Evolutionary conservation across 2,797 vertebrate species (phyloP), one percentile per base, ranked within the genome.

Genomic region (Silurus lanzhouensis): DNA sequence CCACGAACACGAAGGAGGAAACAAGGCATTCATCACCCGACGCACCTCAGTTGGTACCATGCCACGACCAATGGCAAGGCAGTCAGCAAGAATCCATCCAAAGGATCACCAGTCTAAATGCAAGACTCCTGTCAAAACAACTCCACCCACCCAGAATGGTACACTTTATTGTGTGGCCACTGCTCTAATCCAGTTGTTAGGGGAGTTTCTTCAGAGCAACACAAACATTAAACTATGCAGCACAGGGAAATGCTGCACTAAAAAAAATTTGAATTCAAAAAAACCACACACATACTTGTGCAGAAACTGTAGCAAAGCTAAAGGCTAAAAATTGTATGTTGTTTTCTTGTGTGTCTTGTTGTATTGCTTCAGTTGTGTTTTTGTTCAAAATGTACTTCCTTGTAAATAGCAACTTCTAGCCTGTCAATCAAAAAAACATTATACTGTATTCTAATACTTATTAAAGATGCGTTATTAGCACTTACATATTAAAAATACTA

Each of bases 1-100:
- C 92, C 93, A n/a, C 88, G 76, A 82, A 88, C 83, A 1, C 88
- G 66, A 75, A 86, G 61, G 82, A 94, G 82, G 83, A 92, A 91
- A 3, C 89, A 85, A 61, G 90, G 92, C 1, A 38, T 93, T 52
- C 90, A 91, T 72, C 93, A 91, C 17, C 92, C 91, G 46, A 25
- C 48, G 20, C 25, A 63, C 38, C 67, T 52, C 22, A 84, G 83
- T 66, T 88, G 83, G 80, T 61, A 87, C 79, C 84, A 7, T 2
- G 75, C 84, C 20, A 86, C 52, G 25, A 14, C n/a, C 71, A 52
- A 48, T 1, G 31, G 27, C 68, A 58, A 19, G 15, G 46, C 58
- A 58, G 46, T 48, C 81, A 75, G 31, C 68, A 46, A 72, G 9
- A 75, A 86, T 38, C 64, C 48, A 9, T 52, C 77, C 25, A 81